Evolutionary conservation across 1,140 invertebrate species (phyloP), one percentile per base, ranked within the genome.

Genomic region (Drosophila nigromelanica): DNA sequence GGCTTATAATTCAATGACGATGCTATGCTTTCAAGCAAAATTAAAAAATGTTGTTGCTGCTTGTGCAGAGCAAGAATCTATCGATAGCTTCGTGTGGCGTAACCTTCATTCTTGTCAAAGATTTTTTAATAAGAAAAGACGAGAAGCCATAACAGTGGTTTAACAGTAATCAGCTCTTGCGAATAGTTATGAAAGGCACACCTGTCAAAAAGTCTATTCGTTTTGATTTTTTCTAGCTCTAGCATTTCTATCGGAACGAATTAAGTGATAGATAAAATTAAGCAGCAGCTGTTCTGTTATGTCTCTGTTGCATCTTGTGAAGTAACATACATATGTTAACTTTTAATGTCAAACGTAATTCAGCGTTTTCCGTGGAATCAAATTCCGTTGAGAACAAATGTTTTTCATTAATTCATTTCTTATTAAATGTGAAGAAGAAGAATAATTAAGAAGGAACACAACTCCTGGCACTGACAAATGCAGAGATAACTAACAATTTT

Each of bases 401-500:
- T 6, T 5, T 18, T 11, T 4, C 14, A 35, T 11, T 6, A 35
- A 6, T 5, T 2, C 4, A 5, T 18, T 7, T 11, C 2, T 12
- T 2, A 1, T 8, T 14, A 35, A 52, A 35, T 52, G 11, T 27
- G 24, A 58, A 58, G 55, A 45, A 45, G 55, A 58, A 58, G 40
- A 45, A 39, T 39, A 54, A 58, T 43, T 58, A 33, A 45, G n/a
- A 50, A 52, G 50, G 50, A 52, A 52, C 50, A 61, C 47, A 68
- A 58, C 66, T 69, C 58, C 52, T 71, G 24, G 61, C 61, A 58
- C 35, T 39, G 33, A 56, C 62, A 76, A 66, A 78, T 78, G 74
- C 73, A 56, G 69, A 78, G 77, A 78, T 77, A 82, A 83, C 71
- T 82, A 81, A 63, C 63, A 78, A 58, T 64, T 66, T 56, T 11